Evolutionary conservation across 2,797 vertebrate species (phyloP).

Genomic region (Peromyscus nudipes): DNA sequence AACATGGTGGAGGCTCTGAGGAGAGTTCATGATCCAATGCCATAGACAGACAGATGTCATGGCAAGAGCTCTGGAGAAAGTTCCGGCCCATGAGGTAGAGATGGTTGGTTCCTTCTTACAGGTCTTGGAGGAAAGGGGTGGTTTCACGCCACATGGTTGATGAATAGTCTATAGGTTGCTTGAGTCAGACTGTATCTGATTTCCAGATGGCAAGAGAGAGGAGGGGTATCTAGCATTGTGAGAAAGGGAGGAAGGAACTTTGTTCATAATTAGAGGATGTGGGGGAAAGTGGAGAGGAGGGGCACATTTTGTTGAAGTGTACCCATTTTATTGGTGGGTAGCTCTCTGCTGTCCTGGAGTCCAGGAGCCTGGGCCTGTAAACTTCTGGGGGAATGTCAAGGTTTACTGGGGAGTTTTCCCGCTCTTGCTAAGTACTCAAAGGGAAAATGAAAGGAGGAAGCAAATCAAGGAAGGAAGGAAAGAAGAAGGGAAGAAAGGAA

Average conservation of each 20-base stretch:
- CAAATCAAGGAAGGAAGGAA: neutral
- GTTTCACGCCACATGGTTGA: neutral
- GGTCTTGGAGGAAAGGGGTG: neutral
- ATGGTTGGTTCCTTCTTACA: neutral
- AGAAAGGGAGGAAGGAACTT: neutral
- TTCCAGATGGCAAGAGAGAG: neutral
- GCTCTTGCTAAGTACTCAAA: neutral
- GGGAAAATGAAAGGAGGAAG: neutral
- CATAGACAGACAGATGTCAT: neutral
- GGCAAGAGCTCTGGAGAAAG: neutral
- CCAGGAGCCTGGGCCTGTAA: neutral
- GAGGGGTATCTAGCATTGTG: neutral
- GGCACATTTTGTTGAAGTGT: too few relatives aligned
- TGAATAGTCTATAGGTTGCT: neutral
- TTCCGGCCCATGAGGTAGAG: too few relatives aligned
- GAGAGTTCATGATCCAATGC: neutral
- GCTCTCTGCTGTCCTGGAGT: neutral
- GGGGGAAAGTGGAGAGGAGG: neutral
- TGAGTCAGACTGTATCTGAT: neutral
- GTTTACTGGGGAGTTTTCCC: neutral
- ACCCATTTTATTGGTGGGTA: neutral
- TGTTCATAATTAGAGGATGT: neutral
- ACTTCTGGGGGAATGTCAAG: neutral
- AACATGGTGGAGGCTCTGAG: neutral
- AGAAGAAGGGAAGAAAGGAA: neutral